A percentile compares a stretch with the other conserved stretches of the same genome.
phyloP scores from a whole-genome alignment of 2,888 invertebrate genomes.

The Ectropis crepuscularia region DNA sequence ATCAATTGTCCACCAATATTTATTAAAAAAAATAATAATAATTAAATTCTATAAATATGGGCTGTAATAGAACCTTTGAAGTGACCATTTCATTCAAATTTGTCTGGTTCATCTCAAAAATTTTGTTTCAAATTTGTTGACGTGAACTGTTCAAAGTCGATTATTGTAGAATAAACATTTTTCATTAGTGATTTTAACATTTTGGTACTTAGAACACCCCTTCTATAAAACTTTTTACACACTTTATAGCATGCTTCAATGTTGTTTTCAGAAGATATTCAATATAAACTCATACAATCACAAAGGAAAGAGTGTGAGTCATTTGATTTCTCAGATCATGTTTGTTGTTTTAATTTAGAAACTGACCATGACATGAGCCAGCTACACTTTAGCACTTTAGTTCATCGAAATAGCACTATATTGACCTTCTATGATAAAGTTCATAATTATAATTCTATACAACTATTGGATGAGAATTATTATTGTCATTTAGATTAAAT shows the following conservation, averaged over 20 bases:
- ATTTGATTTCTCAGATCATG: slow-evolving; percentile 13
- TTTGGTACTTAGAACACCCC: too few species aligned
- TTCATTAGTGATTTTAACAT: too few species aligned
- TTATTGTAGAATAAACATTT: too few species aligned
- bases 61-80: too few species aligned
- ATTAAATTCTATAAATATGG: too few species aligned
- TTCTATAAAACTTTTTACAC: background rate
- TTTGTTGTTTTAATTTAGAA: slow-evolving; percentile 11
- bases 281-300: background rate
- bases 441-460: slow-evolving; percentile 11
- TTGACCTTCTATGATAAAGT: slow-evolving; percentile 18
- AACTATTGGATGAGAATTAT: background rate
- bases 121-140: background rate
- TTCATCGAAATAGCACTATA: slow-evolving; percentile 11
- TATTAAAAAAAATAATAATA: too few species aligned
- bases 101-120: too few species aligned
- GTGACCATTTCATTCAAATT: background rate
- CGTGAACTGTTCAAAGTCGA: too few species aligned
- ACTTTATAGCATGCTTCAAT: background rate
- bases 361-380: slow-evolving; percentile 20
- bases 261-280: background rate
- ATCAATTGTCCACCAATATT: too few species aligned
- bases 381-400: slow-evolving; percentile 6
- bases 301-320: slow-evolving; percentile 4
- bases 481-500: background rate